Evolutionary conservation across 2,113 vertebrate genomes (phyloP), one percentile per base, ranked within the genome.

Genomic region (Bagarius yarrelli): DNA sequence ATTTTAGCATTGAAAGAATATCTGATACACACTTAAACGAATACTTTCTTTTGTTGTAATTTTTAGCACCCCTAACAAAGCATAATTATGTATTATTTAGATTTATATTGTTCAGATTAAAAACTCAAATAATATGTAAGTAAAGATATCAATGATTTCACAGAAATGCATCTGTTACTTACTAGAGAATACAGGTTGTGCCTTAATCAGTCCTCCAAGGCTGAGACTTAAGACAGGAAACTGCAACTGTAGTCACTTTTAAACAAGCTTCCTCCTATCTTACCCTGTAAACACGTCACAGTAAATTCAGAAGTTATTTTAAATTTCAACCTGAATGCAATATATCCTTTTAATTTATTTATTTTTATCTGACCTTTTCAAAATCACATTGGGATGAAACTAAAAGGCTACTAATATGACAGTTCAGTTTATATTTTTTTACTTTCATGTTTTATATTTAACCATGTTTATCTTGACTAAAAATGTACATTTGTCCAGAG

Each of bases 141-240:
- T 3, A 69, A 78, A 15, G 6, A 53, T 30, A 36, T 52, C 21
- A 19, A 32, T 60, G 4, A 34, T 78, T 60, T 66, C 27, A 67
- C 25, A 18, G 61, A 78, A 34, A 30, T 36, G 21, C n/a, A 71
- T 47, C 11, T 30, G 12, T 27, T 59, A 73, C 79, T 80, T 63
- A 80, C 79, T 15, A 25, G 40, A 73, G 25, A 32, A 32, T 16
- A 56, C 34, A n/a, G 32, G 12, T 53, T 60, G 53, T 9, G 36
- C 30, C 55, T 25, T 53, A 55, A 23, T 30, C 23, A 69, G 4
- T 32, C 2, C 34, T 16, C 21, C 8, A 11, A 75, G 21, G 1
- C 27, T 16, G 72, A 44, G 34, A 16, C 8, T 8, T 47, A 8
- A 59, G 55, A 36, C 32, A 76, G 55, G 32, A 40, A 59, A 36